Conservation (phyloP, 2,797 vertebrate genomes). For the Tokudaia muenninki region DNA sequence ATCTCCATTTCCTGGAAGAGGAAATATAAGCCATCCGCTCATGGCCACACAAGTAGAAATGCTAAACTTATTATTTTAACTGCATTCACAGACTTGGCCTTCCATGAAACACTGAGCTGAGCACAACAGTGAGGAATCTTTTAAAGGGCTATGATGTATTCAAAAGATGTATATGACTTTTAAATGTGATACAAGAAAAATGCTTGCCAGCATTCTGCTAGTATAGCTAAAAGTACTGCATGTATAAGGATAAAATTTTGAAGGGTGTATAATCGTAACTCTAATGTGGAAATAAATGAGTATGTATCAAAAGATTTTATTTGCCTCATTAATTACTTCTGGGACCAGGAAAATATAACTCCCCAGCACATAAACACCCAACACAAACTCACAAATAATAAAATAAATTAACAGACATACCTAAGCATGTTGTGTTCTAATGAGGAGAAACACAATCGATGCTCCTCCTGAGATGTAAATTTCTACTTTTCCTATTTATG, state of each 20-base stretch:
- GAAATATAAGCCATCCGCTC: slow-evolving; percentile 70
- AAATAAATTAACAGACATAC: neutral
- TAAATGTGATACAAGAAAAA: slow-evolving; percentile 54
- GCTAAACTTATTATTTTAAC: slow-evolving; percentile 67
- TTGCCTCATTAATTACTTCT: slow-evolving; percentile 16
- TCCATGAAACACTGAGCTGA: slow-evolving; percentile 41
- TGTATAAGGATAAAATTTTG: slow-evolving; percentile 24
- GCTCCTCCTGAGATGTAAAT: neutral
- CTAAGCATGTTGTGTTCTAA: neutral
- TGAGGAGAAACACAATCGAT: neutral
- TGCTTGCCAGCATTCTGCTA: neutral
- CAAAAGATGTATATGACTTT: neutral
- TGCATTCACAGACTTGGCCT: slow-evolving; percentile 27
- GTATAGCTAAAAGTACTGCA: neutral
- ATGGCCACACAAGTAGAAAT: slow-evolving; percentile 54
- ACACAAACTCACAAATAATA: neutral
- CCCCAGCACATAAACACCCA: neutral
- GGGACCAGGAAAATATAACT: neutral
- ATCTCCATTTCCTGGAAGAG: slow-evolving; percentile 68
- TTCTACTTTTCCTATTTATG: neutral
- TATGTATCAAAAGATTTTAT: neutral
- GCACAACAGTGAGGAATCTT: slow-evolving; percentile 10
- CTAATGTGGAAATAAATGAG: neutral
- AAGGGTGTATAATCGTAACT: neutral
- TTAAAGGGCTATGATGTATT: slow-evolving; percentile 38